Conservation (phyloP, 2,888 invertebrate species). For the Sipha maydis region DNA sequence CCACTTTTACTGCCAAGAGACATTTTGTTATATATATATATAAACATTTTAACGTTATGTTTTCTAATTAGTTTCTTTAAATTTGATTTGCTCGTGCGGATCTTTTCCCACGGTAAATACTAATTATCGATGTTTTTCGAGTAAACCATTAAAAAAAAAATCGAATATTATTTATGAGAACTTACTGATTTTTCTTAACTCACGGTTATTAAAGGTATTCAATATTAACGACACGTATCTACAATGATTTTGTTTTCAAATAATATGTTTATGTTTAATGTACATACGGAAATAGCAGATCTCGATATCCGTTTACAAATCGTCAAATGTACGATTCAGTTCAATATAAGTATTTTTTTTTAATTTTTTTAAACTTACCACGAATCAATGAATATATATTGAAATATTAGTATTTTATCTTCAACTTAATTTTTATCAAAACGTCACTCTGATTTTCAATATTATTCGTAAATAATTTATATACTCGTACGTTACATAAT, state of each 20-base stretch:
- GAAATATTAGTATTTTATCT: too few relatives aligned
- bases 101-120: background rate
- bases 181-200: background rate
- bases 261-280: background rate
- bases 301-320: too few relatives aligned
- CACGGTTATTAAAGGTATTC: background rate
- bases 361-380: too few relatives aligned
- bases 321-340: too few relatives aligned
- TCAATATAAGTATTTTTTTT: too few relatives aligned
- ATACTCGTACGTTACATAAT: too few relatives aligned
- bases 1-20: background rate
- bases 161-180: background rate
- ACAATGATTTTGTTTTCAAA: background rate
- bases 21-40: background rate
- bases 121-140: background rate
- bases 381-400: too few relatives aligned
- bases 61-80: background rate
- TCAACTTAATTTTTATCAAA: too few relatives aligned
- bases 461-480: too few relatives aligned
- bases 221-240: background rate
- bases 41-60: background rate
- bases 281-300: too few relatives aligned
- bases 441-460: too few relatives aligned
- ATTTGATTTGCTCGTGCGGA: background rate
- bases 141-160: background rate